phyloP scores from a whole-genome alignment of 1,140 invertebrate genomes.

The Goniozus legneri region DNA sequence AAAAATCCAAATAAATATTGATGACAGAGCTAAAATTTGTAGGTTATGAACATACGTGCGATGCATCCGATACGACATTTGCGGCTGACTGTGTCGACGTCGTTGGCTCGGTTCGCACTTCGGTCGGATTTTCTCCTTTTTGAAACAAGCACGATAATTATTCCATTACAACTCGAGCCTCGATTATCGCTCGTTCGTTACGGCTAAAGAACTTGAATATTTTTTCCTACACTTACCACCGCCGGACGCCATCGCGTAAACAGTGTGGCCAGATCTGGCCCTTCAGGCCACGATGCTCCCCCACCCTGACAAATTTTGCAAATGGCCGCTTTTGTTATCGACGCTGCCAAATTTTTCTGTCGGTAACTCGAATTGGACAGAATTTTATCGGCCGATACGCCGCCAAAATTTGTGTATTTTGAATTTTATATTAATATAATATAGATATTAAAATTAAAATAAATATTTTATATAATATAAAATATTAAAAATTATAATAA shows the following conservation, averaged over 20 bases:
- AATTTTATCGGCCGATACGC: too few species aligned
- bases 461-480: background rate
- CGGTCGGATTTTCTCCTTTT: slow-evolving; percentile 25
- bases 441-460: background rate
- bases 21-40: background rate
- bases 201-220: too few species aligned
- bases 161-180: too few species aligned
- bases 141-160: too few species aligned
- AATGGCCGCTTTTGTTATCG: background rate
- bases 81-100: slow-evolving; percentile 26
- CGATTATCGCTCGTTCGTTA: too few species aligned
- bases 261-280: too few species aligned
- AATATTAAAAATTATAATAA: background rate
- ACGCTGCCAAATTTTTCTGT: too few species aligned
- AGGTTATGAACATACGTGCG: slow-evolving; percentile 43
- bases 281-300: slow-evolving; percentile 21
- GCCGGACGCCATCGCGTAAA: slow-evolving; percentile 37
- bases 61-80: slow-evolving; percentile 39
- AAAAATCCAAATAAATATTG: background rate
- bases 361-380: too few species aligned
- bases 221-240: slow-evolving; percentile 35
- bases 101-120: slow-evolving; percentile 29
- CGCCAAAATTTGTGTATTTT: background rate
- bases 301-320: background rate
- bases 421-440: background rate